Evolutionary conservation across 2,113 vertebrate genomes (phyloP).

Genomic region (Chinchilla lanigera): DNA sequence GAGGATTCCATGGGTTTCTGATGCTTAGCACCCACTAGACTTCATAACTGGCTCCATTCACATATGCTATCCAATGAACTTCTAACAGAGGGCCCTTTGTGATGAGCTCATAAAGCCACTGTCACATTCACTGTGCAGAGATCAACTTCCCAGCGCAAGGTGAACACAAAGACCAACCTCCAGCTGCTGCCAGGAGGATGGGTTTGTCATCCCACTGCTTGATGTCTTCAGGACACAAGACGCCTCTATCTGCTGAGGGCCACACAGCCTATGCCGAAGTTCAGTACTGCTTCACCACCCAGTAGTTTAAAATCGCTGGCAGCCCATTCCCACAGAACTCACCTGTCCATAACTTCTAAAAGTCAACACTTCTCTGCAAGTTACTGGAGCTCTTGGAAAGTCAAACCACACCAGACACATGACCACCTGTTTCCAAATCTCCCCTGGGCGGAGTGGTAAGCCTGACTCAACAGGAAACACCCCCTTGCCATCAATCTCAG

Average conservation of each 20-base stretch:
- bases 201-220: background rate
- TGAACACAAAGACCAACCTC: background rate
- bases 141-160: background rate
- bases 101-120: background rate
- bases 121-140: background rate
- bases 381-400: background rate
- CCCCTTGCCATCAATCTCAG: background rate
- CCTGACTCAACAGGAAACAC: background rate
- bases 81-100: background rate
- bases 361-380: background rate
- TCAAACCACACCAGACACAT: background rate
- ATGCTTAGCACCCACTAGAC: background rate
- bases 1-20: background rate
- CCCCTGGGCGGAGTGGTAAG: background rate
- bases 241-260: background rate
- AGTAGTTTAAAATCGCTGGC: background rate
- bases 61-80: background rate
- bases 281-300: too few relatives aligned
- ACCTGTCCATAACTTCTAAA: background rate
- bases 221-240: background rate
- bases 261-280: background rate
- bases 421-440: background rate
- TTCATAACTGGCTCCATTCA: background rate
- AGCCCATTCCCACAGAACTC: background rate
- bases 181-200: background rate